Evolutionary conservation across 2,113 vertebrate genomes (phyloP).

Genomic region (Lampris incognitus): DNA sequence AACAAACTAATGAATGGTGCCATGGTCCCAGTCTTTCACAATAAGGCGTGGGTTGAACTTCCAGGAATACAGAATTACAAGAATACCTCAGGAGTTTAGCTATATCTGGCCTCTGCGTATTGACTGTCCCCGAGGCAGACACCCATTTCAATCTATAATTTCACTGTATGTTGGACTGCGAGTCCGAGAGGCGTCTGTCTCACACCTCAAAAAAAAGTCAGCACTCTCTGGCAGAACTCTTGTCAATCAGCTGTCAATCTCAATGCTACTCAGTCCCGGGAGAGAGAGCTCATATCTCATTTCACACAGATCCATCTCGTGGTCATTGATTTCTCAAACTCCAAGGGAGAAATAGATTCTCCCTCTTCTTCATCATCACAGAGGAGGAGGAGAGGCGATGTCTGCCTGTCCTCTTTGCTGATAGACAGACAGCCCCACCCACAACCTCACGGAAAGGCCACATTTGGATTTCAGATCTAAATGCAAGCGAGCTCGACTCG

Average conservation of each 20-base stretch:
- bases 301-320: slow-evolving; percentile 62
- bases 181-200: slow-evolving; percentile 31
- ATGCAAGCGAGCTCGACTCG: slow-evolving; percentile 36
- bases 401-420: background rate
- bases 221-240: slow-evolving; percentile 44
- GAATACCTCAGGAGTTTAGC: background rate
- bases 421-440: slow-evolving; percentile 21
- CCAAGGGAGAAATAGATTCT: slow-evolving; percentile 59
- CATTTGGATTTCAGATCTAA: slow-evolving; percentile 32
- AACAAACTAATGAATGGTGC: too few relatives aligned
- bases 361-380: slow-evolving; percentile 25
- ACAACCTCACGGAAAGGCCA: too few relatives aligned
- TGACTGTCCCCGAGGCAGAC: background rate
- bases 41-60: background rate
- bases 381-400: slow-evolving; percentile 23
- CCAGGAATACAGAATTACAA: background rate
- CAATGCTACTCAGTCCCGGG: slow-evolving; percentile 20
- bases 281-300: slow-evolving; percentile 64
- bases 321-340: slow-evolving; percentile 70
- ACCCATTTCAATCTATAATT: slow-evolving; percentile 12
- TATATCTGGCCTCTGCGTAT: background rate
- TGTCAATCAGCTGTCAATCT: slow-evolving; percentile 65
- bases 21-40: too few relatives aligned
- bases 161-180: slow-evolving; percentile 7
- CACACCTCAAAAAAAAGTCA: slow-evolving; percentile 26